Evolutionary conservation across 2,113 vertebrate species (phyloP), one percentile per base, ranked within the genome.

Genomic region (Paramisgurnus dabryanus): DNA sequence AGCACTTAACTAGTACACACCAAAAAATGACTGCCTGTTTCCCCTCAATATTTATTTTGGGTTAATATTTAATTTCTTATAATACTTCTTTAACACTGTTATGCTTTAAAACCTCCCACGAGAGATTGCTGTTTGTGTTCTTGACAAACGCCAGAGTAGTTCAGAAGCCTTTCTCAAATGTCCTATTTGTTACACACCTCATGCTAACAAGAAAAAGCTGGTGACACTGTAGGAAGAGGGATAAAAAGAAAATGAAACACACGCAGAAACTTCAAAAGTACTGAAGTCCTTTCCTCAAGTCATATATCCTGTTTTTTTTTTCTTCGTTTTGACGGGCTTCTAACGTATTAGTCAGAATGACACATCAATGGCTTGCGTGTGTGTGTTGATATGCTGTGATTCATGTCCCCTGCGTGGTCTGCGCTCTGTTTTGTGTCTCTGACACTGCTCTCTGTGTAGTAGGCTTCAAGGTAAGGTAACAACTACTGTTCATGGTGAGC

Each of bases 181-280:
- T 60, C 87, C 80, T 83, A 87, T 87, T 87, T 84, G 83, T 80
- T 81, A 83, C 79, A 85, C 86, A 86, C 82, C 55, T 86, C 67
- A 64, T 78, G 65, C 71, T 88, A 87, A 88, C 81, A 57, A 74
- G 41, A 86, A 87, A 87, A 88, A 87, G 84, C 72, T 85, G 81
- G 17, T 18, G 47, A 76, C 84, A 87, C 76, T 85, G 82, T 85
- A 85, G 79, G 66, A 78, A 57, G 41, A 74, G 71, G 58, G 57
- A 60, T 47, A 75, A 67, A 79, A 83, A 60, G 71, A 67, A 68
- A 67, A 43, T 76, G 79, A 79, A 84, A 86, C 79, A 70, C 17
- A 49, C 53, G 63, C 47, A 69, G 50, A 76, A 79, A 87, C 83
- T 85, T 80, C 81, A 85, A 67, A 86, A 84, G 68, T 70, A 66